phyloP scores from a whole-genome alignment of 2,888 invertebrate genomes.

The Lepidonotus clava region DNA sequence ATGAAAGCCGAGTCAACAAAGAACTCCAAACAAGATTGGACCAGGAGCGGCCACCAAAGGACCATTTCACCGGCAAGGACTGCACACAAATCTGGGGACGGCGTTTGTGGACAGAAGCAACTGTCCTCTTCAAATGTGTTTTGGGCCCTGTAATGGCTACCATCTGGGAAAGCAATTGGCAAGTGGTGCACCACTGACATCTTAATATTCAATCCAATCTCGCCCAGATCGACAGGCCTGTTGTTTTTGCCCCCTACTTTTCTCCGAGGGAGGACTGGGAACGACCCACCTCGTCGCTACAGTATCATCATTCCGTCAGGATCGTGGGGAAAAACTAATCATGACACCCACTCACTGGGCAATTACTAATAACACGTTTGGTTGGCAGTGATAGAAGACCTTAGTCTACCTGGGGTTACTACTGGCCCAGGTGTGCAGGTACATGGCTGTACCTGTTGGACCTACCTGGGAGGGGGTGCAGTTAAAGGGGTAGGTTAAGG shows the following conservation, averaged over 20 bases:
- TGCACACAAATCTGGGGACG: neutral
- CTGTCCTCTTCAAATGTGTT: conserved; percentile 13
- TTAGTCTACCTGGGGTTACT: too few relatives aligned
- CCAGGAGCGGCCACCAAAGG: conserved; percentile 1
- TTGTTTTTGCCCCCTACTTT: neutral
- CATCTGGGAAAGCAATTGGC: conserved; percentile 2
- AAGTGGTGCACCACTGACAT: neutral
- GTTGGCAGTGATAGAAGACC: conserved; percentile 1
- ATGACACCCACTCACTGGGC: neutral
- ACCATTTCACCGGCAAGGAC: neutral
- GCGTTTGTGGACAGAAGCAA: conserved; percentile 1
- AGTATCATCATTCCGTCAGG: neutral
- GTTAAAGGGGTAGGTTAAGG: too few relatives aligned
- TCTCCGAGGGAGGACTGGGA: neutral
- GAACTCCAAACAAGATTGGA: conserved; percentile 1
- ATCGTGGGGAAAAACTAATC: neutral
- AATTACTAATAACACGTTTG: neutral
- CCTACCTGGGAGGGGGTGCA: neutral
- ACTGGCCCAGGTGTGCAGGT: neutral
- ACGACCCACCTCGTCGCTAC: neutral
- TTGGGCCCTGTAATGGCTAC: neutral
- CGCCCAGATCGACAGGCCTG: neutral
- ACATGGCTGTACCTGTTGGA: neutral
- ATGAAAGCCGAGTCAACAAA: neutral
- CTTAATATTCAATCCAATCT: neutral